Evolutionary conservation across 2,888 invertebrate genomes (phyloP).

Genomic region (Pristionchus arcanus): DNA sequence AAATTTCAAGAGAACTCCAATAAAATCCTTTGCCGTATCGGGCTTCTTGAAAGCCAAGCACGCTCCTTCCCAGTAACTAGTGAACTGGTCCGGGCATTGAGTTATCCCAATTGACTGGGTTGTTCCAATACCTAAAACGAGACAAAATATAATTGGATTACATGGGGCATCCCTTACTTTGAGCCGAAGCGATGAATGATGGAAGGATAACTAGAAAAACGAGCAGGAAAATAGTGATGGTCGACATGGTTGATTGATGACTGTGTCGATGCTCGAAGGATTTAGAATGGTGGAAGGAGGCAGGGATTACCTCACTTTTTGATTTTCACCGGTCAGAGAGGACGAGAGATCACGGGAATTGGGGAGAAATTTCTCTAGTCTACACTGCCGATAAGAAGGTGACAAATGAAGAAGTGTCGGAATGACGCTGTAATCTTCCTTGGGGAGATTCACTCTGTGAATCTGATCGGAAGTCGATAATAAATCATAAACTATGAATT

Average conservation of each 20-base stretch:
- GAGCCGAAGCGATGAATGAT: background rate
- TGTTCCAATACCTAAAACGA: background rate
- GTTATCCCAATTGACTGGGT: background rate
- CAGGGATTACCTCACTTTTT: no score
- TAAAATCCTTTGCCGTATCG: background rate
- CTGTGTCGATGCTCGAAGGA: background rate
- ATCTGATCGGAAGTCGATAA: slow-evolving; percentile 3
- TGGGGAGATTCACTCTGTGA: background rate
- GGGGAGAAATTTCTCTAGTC: no score
- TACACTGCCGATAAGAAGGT: background rate
- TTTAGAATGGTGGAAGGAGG: background rate
- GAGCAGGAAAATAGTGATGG: background rate
- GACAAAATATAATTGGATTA: no score
- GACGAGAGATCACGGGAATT: background rate
- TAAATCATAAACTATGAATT: background rate
- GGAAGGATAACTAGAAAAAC: background rate
- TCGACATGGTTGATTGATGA: background rate
- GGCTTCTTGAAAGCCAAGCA: background rate
- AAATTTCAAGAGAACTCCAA: background rate
- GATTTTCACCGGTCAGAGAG: no score
- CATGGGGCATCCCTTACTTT: background rate
- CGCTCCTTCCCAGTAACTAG: background rate
- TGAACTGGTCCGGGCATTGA: background rate
- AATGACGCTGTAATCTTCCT: background rate
- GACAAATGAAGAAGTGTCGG: background rate